Percentiles rank a stretch among this genome's conserved stretches.
These are phyloP conservation scores for Antheraea mylitta DNA, from an alignment of 1,140 invertebrate genomes.

Conservation along the genomic window DNA sequence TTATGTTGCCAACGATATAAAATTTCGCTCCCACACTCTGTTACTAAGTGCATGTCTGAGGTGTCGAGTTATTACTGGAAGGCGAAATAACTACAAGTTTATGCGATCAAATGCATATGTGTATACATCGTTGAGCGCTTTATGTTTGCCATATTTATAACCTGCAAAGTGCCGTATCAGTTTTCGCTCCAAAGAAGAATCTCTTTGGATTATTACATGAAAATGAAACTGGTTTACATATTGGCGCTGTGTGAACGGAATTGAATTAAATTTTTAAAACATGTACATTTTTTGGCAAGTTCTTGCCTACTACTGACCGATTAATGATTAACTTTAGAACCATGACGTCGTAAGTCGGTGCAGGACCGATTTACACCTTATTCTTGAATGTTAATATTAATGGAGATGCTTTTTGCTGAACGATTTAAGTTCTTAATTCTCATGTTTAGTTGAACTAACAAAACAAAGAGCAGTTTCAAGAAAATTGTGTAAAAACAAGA, in stretches of 20 bases:
- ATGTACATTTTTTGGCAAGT: background rate
- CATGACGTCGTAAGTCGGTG: background rate
- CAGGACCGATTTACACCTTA: too few relatives aligned
- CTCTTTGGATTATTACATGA: background rate
- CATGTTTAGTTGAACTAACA: too few relatives aligned
- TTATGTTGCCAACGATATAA: background rate
- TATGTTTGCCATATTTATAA: slow-evolving; percentile 13
- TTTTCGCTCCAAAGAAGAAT: background rate
- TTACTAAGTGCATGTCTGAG: slow-evolving; percentile 10
- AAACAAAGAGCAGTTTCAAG: too few relatives aligned
- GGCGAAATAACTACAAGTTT: slow-evolving; percentile 20
- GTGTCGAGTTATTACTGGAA: slow-evolving; percentile 23
- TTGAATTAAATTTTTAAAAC: background rate
- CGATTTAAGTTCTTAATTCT: too few relatives aligned
- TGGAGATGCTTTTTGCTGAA: too few relatives aligned
- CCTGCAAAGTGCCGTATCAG: background rate
- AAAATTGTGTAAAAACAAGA: too few relatives aligned
- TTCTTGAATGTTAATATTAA: too few relatives aligned
- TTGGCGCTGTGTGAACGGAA: background rate
- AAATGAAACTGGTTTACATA: background rate
- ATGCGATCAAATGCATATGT: slow-evolving; percentile 14
- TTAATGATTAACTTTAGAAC: background rate
- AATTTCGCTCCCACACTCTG: background rate
- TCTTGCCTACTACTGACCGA: background rate
- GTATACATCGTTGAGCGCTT: slow-evolving; percentile 11